Conservation (phyloP, 2,888 invertebrate genomes). For the Acleris sparsana region DNA sequence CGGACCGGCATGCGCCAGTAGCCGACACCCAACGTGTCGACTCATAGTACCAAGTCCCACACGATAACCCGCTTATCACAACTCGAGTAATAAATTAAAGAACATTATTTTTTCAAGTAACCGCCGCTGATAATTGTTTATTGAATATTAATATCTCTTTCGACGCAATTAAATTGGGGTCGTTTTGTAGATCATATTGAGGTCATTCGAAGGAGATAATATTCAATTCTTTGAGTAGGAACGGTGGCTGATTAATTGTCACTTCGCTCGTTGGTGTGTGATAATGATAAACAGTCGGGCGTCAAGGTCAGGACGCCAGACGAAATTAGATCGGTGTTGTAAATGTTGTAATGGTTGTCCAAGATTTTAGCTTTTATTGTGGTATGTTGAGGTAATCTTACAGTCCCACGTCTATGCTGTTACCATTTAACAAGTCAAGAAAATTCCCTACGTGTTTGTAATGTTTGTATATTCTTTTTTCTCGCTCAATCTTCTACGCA, state of each 20-base stretch:
- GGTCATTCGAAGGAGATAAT: slow-evolving; percentile 43
- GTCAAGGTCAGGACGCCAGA: too few species aligned
- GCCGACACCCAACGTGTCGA: neutral
- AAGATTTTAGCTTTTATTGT: too few species aligned
- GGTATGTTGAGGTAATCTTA: too few species aligned
- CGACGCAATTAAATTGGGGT: slow-evolving; percentile 66
- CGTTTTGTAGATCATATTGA: slow-evolving; percentile 50
- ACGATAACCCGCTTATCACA: slow-evolving; percentile 50
- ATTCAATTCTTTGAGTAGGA: slow-evolving; percentile 27
- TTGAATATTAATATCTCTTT: slow-evolving; percentile 74
- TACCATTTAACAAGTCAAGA: too few species aligned
- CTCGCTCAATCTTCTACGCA: too few species aligned
- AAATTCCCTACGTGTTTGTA: too few species aligned
- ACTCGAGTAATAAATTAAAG: slow-evolving; percentile 63
- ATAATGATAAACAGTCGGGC: neutral
- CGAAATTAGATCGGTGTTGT: too few species aligned
- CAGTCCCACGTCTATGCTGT: too few species aligned
- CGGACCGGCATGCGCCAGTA: neutral
- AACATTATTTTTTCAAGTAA: slow-evolving; percentile 60
- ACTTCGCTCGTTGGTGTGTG: slow-evolving; percentile 13
- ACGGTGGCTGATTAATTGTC: slow-evolving; percentile 15
- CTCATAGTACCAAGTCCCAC: neutral
- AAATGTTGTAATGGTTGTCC: too few species aligned
- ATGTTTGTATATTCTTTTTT: too few species aligned
- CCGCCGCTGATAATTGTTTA: slow-evolving; percentile 71